These are phyloP conservation scores for Esox lucius DNA, from an alignment of 2,797 vertebrate species.

Conservation along the genomic window DNA sequence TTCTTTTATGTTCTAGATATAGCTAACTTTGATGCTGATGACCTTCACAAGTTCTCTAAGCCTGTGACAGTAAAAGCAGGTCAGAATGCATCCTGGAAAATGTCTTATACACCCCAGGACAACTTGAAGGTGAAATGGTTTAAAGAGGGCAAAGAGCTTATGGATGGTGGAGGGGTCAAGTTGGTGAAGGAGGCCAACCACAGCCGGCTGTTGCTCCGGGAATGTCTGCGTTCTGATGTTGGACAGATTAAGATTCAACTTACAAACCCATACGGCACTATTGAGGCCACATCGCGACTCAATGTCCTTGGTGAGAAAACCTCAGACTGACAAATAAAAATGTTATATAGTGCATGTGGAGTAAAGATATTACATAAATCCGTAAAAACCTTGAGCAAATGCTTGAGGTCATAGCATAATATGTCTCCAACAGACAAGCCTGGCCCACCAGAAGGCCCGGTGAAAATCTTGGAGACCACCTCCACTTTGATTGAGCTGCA, in stretches of 20 bases:
- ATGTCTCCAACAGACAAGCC: slow-evolving; percentile 76
- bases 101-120: slow-evolving; percentile 77
- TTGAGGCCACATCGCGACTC: slow-evolving; percentile 72
- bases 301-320: slow-evolving; percentile 74
- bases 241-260: slow-evolving; percentile 83
- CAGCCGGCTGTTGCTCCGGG: slow-evolving; percentile 77
- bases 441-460: slow-evolving; percentile 77
- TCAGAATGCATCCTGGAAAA: slow-evolving; percentile 75
- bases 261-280: slow-evolving; percentile 76
- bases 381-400: not conserved
- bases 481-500: slow-evolving; percentile 71
- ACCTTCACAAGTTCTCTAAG: slow-evolving; percentile 76
- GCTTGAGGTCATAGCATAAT: not conserved
- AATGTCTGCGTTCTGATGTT: slow-evolving; percentile 72
- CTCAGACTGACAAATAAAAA: too few species aligned
- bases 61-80: slow-evolving; percentile 78
- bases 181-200: slow-evolving; percentile 73
- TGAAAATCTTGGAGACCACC: slow-evolving; percentile 72
- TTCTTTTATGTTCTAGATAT: slow-evolving; percentile 59
- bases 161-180: slow-evolving; percentile 66
- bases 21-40: slow-evolving; percentile 75
- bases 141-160: slow-evolving; percentile 75
- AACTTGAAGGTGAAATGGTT: slow-evolving; percentile 76
- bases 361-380: not conserved
- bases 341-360: not conserved